phyloP scores from a whole-genome alignment of 2,797 vertebrate genomes.

The Miichthys miiuy region DNA sequence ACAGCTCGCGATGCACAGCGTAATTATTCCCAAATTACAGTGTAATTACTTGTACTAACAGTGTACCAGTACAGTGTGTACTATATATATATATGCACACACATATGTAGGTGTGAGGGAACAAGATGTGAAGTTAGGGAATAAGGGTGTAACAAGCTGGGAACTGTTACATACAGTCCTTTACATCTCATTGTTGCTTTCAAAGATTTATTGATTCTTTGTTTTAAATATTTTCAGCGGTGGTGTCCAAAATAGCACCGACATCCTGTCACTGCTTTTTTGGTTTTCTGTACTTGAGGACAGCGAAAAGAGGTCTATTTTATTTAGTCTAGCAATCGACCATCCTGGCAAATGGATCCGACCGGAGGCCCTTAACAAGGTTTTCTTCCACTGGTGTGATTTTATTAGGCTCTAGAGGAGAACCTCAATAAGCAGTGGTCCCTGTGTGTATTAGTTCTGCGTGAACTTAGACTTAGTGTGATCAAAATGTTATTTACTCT shows the following conservation, averaged over 20 bases:
- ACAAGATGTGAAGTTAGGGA: too few species aligned
- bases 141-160: too few species aligned
- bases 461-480: background rate
- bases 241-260: too few species aligned
- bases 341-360: background rate
- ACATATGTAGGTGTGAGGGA: too few species aligned
- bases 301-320: background rate
- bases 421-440: background rate
- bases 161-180: background rate
- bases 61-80: too few species aligned
- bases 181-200: background rate
- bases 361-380: background rate
- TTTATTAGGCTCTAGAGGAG: slow-evolving; percentile 7
- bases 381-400: background rate
- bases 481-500: background rate
- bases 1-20: too few species aligned
- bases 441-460: background rate
- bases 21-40: too few species aligned
- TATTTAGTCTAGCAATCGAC: background rate
- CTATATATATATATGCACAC: too few species aligned
- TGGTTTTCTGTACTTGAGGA: background rate
- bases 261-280: background rate
- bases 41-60: too few species aligned
- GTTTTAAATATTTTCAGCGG: background rate
- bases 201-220: background rate